Evolutionary conservation across 2,113 vertebrate genomes (phyloP), one percentile per base, ranked within the genome.

Genomic region (Mesitornis unicolor): DNA sequence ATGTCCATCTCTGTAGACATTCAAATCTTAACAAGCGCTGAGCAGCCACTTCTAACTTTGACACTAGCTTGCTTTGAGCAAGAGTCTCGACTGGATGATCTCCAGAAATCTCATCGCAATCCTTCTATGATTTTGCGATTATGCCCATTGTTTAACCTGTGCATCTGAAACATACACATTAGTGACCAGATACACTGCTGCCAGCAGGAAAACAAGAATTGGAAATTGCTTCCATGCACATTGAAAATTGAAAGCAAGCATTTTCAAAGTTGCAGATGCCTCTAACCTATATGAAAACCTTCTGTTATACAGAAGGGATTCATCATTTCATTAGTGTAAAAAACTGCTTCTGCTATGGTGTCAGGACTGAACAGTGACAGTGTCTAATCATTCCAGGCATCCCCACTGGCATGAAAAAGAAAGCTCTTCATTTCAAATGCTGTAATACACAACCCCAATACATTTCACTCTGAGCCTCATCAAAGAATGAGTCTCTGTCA

Each of bases 401-500:
- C 60, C 74, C 60, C 60, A 86, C 13, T 67, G 75, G 70, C 68
- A 93, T 36, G 33, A 85, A 93, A n/a, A 85, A 96, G 64, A 89
- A 93, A 96, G 36, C 26, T 91, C 43, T 92, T 95, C 5, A 51
- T 69, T 96, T 93, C 43, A 91, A 93, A 84, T 76, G 71, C 83
- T 81, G 56, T 88, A 93, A 76, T 89, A 89, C 51, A 47, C 60
- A 96, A 65, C 29, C 25, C 7, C 12, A 94, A 83, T 51, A 78
- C 22, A 63, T 79, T 84, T 91, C 68, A 65, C 21, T 91, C 63
- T n/a, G 36, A 78, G 81, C 73, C 70, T 90, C 35, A 89, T 77
- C 87, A 95, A 89, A 97, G 84, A 87, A 82, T 31, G 20, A 74
- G 20, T 38, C 63, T 84, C 71, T 94, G 35, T 87, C 68, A 80